Evolutionary conservation across 2,113 vertebrate genomes (phyloP), one percentile per base, ranked within the genome.

Genomic region (Saguinus imperator): DNA sequence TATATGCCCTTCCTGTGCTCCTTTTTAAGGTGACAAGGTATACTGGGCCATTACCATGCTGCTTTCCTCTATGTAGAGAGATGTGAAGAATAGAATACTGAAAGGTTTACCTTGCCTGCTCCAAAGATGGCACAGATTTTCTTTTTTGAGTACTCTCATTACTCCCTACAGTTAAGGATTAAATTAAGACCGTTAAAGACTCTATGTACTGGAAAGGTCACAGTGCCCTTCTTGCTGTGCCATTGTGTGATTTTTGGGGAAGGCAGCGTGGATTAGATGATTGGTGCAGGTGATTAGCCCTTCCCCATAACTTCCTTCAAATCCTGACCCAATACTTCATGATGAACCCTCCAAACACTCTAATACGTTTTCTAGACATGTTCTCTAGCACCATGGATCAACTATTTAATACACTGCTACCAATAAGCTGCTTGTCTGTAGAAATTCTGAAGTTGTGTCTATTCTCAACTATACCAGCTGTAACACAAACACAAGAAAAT

Each of bases 171-270:
- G 61, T 58, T 91, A 95, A 82, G 35, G 21, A 27, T 13, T 75
- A 5, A 77, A n/a, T 73, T 82, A 92, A 73, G 45, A 48, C 17
- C 14, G 17, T 20, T 48, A 29, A 57, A 87, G 25, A 68, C n/a
- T n/a, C 23, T 82, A 55, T 52, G 25, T 2, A 64, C 14, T 13
- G 80, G 68, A 75, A 92, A 76, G 29, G 58, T 48, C n/a, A n/a
- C 1, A 14, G 7, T 1, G 4, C 5, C 14, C 5, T 2, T 17
- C 6, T 17, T 7, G 64, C 37, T 80, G 3, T 27, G n/a, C 45
- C 23, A 6, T n/a, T n/a, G 1, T 32, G 5, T 43, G 17, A 73
- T 1, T 88, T 40, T 72, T 0, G 6, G 21, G 32, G 12, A 92
- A 16, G 20, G 2, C 8, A 6, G 0, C 3, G 13, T 92, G 8